Base-by-base conservation (phyloP, 2,888 invertebrate genomes). In the Stegana nigrithorax region DNA sequence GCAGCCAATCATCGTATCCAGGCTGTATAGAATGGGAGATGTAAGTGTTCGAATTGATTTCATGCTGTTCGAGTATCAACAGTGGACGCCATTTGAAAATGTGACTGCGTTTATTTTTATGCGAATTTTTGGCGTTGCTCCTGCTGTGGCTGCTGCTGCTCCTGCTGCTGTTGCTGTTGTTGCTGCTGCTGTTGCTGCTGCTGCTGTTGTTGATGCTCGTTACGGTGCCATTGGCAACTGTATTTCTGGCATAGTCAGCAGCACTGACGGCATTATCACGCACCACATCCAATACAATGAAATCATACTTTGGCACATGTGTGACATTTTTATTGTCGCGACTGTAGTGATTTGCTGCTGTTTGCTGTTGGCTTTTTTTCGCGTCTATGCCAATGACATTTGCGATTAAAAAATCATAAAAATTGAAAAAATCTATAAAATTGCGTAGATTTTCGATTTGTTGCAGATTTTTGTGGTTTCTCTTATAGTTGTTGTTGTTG, bases 21-120 rank as follows among this genome's bases (percentile, higher is more conserved):
- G 86, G 85, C 39, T 83, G 68, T 42, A 86, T 80, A 42, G 84
- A 83, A 71, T 86, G 86, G 25, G 85, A 83, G 29, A 83, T 83
- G 64, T 84, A 86, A 32, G 74, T 73, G 32, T 75, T 76, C 10
- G 69, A 68, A 57, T 78, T 71, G 45, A 80, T 73, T 69, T 80
- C 76, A 36, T 78, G 81, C 59, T 83, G 81, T 70, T 86, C 84
- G 59, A 86, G 72, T 64, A 86, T 85, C 59, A 86, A 75, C 67
- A 86, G 71, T 4, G 86, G 86, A 14, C 86, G 80, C 84, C 85
- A 86, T 66, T 81, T 83, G 59, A 81, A 75, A 42, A 66, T 58
- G 17, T 10, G 26, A 6, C 14, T 12, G 12, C 19, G n/a, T n/a
- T 17, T 2, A 25, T 57, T 44, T 5, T 57, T 55, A 36, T 36